phyloP scores from a whole-genome alignment of 2,888 invertebrate genomes.

The Dioctria rufipes region DNA sequence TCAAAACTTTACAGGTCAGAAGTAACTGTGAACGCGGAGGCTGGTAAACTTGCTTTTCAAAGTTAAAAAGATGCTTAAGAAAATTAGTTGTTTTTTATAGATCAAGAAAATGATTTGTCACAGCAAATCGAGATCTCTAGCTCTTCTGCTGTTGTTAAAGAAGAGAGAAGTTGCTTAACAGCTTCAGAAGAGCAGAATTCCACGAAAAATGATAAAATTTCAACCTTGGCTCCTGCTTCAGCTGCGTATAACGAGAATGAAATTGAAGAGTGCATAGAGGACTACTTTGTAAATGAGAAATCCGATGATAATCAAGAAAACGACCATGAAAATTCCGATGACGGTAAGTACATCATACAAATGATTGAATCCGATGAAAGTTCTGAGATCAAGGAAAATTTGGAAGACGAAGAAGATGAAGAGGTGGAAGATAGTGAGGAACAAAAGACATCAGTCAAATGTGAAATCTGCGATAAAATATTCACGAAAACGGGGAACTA shows the following conservation, averaged over 20 bases:
- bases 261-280: conserved; percentile 6
- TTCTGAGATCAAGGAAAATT: neutral
- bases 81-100: neutral
- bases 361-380: conserved; percentile 52
- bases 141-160: neutral
- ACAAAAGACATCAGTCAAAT: conserved; percentile 31
- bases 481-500: conserved; percentile 54
- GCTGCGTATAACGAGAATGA: neutral
- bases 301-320: conserved; percentile 19
- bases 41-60: neutral
- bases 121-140: neutral
- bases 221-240: neutral
- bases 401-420: conserved; percentile 16
- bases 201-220: neutral
- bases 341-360: conserved; percentile 47
- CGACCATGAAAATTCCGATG: conserved; percentile 12
- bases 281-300: conserved; percentile 50
- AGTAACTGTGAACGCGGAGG: neutral
- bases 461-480: conserved; percentile 53
- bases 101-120: neutral
- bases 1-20: conserved; percentile 50
- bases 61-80: neutral
- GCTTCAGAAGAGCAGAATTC: neutral
- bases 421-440: conserved; percentile 30
- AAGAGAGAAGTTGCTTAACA: neutral